Evolutionary conservation across 2,797 vertebrate species (phyloP).

Genomic region (Pampus argenteus): DNA sequence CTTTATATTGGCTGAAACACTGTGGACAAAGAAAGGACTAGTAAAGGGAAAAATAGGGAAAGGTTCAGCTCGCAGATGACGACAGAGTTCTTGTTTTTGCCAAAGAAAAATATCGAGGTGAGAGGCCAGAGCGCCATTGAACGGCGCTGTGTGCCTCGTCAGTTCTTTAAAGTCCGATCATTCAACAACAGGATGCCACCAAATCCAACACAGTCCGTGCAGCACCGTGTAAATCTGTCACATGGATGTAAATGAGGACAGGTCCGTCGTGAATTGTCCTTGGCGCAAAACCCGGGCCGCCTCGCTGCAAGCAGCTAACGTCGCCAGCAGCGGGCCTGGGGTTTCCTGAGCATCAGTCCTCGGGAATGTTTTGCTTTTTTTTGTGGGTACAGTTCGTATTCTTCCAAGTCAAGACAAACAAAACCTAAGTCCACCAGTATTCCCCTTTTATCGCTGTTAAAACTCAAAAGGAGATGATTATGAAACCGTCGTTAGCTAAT

Average conservation of each 20-base stretch:
- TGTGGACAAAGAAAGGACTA: slow-evolving; percentile 61
- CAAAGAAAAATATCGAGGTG: slow-evolving; percentile 61
- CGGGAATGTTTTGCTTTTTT: slow-evolving; percentile 22
- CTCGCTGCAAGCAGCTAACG: slow-evolving; percentile 37
- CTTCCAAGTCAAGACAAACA: slow-evolving; percentile 12
- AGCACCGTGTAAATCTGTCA: slow-evolving; percentile 15
- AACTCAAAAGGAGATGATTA: background rate
- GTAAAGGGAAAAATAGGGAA: slow-evolving; percentile 33
- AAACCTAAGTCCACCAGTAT: slow-evolving; percentile 38
- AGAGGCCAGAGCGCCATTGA: slow-evolving; percentile 63
- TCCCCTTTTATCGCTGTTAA: background rate
- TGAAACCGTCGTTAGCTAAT: slow-evolving; percentile 27
- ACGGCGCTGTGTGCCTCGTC: slow-evolving; percentile 52
- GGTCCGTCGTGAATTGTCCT: slow-evolving; percentile 73
- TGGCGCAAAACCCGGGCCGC: slow-evolving; percentile 44
- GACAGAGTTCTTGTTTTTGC: slow-evolving; percentile 69
- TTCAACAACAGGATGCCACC: slow-evolving; percentile 44
- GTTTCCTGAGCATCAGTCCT: slow-evolving; percentile 49
- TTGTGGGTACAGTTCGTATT: slow-evolving; percentile 37
- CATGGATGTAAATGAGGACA: slow-evolving; percentile 24
- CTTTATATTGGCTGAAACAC: slow-evolving; percentile 67
- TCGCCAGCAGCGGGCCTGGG: slow-evolving; percentile 61
- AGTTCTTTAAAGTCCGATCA: slow-evolving; percentile 76
- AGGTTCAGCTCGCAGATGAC: slow-evolving; percentile 58
- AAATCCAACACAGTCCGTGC: slow-evolving; percentile 70